Evolutionary conservation across 2,113 vertebrate species (phyloP).

Genomic region (Nyctibius bracteatus): DNA sequence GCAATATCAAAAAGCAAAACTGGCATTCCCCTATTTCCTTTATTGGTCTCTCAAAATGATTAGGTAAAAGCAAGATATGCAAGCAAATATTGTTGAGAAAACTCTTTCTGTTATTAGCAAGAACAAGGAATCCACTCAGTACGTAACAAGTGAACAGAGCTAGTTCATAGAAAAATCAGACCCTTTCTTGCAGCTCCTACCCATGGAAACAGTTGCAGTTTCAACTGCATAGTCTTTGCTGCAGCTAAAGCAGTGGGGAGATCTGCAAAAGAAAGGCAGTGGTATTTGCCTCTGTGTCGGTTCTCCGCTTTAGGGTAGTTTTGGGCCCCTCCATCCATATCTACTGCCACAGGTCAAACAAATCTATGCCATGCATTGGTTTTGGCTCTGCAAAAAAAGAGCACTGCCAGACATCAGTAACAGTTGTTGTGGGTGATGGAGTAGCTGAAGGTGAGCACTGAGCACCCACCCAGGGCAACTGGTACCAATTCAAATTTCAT

Average conservation of each 20-base stretch:
- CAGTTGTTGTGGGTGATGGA: too few relatives aligned
- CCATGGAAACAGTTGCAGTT: neutral
- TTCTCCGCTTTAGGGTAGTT: neutral
- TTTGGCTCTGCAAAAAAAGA: neutral
- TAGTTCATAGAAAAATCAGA: neutral
- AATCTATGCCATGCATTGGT: neutral
- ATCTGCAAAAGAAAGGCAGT: neutral
- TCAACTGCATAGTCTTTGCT: neutral
- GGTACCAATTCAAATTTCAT: neutral
- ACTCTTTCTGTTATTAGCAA: neutral
- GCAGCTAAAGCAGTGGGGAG: neutral
- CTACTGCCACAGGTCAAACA: neutral
- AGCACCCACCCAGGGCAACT: neutral
- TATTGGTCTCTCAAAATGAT: neutral
- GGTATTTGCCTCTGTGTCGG: accelerated
- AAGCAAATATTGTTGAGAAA: neutral
- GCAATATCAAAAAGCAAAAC: neutral
- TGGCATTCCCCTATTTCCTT: neutral
- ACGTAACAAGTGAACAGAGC: neutral
- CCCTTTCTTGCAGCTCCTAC: neutral
- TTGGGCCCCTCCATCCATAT: neutral
- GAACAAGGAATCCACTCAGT: neutral
- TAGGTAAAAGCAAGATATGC: neutral
- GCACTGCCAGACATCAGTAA: neutral
- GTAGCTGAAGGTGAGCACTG: neutral